Conservation (phyloP, 2,113 vertebrate species). For the Gnathonemus longibarbis region DNA sequence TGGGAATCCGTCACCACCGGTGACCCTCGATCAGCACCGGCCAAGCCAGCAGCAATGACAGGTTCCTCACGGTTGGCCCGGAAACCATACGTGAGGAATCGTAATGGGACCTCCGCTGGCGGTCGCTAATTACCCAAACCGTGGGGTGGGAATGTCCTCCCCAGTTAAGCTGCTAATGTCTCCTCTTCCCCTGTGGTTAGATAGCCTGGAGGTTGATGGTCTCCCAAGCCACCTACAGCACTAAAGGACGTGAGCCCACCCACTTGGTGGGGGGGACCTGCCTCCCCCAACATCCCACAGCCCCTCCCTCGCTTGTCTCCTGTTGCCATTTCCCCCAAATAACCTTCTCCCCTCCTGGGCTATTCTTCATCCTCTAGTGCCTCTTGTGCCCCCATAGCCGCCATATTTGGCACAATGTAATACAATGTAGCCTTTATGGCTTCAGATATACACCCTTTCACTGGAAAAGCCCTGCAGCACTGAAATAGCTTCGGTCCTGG, state of each 20-base stretch:
- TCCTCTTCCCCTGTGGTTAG: background rate
- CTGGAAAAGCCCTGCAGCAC: background rate
- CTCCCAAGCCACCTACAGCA: background rate
- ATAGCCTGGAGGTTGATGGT: background rate
- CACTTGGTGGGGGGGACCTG: background rate
- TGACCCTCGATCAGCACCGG: background rate
- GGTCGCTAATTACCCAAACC: background rate
- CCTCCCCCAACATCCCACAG: background rate
- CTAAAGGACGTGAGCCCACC: background rate
- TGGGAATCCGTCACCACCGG: background rate
- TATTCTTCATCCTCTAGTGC: background rate
- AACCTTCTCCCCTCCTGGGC: background rate
- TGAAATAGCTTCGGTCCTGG: background rate
- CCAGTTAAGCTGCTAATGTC: background rate
- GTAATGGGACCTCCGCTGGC: background rate
- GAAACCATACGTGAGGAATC: background rate
- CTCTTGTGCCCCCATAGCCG: background rate
- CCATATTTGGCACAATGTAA: background rate
- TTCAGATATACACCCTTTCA: background rate
- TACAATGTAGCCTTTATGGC: background rate
- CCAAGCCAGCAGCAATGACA: background rate
- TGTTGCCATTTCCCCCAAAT: background rate
- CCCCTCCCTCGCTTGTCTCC: background rate
- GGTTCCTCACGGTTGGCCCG: background rate
- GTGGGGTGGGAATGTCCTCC: background rate